These are phyloP conservation scores for Phylloscopus whistleri DNA, from an alignment of 2,113 vertebrate genomes.

Conservation along the genomic window DNA sequence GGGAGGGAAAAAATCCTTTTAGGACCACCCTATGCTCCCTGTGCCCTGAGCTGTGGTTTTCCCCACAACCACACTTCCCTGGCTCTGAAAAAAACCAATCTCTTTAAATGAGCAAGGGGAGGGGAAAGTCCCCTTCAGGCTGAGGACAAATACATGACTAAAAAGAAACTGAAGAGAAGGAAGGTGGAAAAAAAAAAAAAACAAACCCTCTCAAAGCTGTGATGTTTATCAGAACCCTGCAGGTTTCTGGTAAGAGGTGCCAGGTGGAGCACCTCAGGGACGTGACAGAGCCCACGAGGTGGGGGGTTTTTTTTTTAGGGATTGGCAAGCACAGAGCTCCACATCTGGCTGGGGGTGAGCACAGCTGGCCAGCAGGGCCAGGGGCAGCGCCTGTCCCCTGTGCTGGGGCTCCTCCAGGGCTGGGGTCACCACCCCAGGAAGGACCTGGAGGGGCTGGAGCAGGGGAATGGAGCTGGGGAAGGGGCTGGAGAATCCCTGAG, in stretches of 20 bases:
- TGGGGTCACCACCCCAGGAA: neutral
- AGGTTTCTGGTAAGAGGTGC: neutral
- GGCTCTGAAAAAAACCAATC: accelerated
- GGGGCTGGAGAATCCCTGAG: neutral
- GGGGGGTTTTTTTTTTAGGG: neutral
- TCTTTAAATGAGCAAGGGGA: neutral
- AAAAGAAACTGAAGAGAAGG: neutral
- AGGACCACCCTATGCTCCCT: neutral
- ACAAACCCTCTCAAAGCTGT: neutral
- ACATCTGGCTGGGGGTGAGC: neutral
- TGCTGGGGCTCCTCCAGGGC: neutral
- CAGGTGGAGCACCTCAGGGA: neutral
- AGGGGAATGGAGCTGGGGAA: neutral
- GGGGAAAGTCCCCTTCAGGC: neutral
- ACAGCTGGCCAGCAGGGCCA: neutral
- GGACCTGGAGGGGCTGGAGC: neutral
- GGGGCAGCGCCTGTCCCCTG: neutral
- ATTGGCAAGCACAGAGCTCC: neutral
- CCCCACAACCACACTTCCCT: neutral
- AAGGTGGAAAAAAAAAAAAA: slow-evolving; percentile 4
- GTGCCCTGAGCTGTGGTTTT: neutral
- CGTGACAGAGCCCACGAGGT: accelerated
- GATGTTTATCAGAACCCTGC: neutral
- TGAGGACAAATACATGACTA: neutral
- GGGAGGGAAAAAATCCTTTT: accelerated